Evolutionary conservation across 1,140 invertebrate species (phyloP).

Genomic region (Orchestia grillus): DNA sequence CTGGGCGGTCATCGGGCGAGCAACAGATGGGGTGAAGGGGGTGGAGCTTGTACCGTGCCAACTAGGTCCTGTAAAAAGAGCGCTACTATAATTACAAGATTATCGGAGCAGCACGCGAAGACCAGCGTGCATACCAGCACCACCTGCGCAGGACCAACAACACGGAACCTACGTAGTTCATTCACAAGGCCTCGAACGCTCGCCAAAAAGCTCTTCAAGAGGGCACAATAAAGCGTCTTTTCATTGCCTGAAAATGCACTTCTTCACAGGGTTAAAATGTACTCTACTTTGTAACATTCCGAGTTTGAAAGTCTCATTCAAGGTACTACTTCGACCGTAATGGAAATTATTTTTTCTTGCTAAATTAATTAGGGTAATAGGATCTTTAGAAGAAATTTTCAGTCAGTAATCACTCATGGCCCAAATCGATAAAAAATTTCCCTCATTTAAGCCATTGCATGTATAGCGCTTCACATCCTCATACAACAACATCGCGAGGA

Average conservation of each 20-base stretch:
- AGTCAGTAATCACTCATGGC: too few relatives aligned
- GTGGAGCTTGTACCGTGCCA: background rate
- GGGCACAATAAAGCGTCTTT: background rate
- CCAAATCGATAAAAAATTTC: too few relatives aligned
- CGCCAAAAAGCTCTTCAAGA: background rate
- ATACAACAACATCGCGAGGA: too few relatives aligned
- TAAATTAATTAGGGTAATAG: background rate
- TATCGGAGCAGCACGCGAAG: background rate
- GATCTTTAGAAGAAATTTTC: too few relatives aligned
- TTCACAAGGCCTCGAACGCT: background rate
- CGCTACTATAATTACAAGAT: background rate
- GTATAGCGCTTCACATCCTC: too few relatives aligned
- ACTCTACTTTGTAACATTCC: too few relatives aligned
- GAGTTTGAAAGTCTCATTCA: too few relatives aligned
- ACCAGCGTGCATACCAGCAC: background rate
- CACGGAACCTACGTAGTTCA: background rate
- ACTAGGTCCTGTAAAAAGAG: conserved; percentile 8
- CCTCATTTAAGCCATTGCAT: too few relatives aligned
- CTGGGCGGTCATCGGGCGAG: background rate
- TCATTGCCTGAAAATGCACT: background rate
- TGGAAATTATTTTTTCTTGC: background rate
- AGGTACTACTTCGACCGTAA: background rate
- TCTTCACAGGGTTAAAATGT: background rate
- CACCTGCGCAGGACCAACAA: background rate
- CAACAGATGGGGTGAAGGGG: background rate